These are phyloP conservation scores for Heliothis virescens DNA, from an alignment of 1,140 invertebrate species.

Conservation along the genomic window DNA sequence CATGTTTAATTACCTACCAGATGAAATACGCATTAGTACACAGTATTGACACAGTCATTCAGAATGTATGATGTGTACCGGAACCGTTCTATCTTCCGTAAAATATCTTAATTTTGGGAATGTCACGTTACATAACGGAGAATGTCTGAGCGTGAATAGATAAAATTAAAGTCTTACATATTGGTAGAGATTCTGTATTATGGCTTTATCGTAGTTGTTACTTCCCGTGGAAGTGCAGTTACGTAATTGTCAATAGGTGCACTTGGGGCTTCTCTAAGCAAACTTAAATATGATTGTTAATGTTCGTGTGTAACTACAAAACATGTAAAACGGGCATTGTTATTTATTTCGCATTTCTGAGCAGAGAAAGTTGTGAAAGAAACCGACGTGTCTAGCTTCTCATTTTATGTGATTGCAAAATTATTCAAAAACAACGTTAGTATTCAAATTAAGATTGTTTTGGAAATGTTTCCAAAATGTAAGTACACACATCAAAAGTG, in stretches of 20 bases:
- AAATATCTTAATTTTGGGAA: slow-evolving; percentile 48
- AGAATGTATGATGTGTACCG: slow-evolving; percentile 22
- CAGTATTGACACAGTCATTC: slow-evolving; percentile 1
- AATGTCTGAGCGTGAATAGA: slow-evolving; percentile 49
- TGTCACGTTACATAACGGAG: slow-evolving; percentile 48
- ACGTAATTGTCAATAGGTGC: slow-evolving; percentile 38
- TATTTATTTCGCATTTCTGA: slow-evolving; percentile 58
- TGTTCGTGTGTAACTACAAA: slow-evolving; percentile 1
- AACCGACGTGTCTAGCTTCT: slow-evolving; percentile 28
- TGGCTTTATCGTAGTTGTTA: slow-evolving; percentile 22
- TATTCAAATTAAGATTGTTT: slow-evolving; percentile 30
- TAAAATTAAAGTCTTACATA: slow-evolving; percentile 46
- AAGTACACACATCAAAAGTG: too few relatives aligned
- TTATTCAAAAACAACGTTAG: slow-evolving; percentile 46
- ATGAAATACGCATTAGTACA: slow-evolving; percentile 36
- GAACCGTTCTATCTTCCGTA: slow-evolving; percentile 54
- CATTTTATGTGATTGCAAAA: slow-evolving; percentile 51
- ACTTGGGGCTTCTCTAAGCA: slow-evolving; percentile 10
- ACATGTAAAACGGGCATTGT: slow-evolving; percentile 45
- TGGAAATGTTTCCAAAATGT: neutral
- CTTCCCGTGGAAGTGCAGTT: slow-evolving; percentile 44
- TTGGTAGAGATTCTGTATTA: slow-evolving; percentile 24
- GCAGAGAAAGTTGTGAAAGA: slow-evolving; percentile 56
- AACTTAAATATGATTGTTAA: slow-evolving; percentile 22
- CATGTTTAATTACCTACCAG: slow-evolving; percentile 24